A percentile compares a stretch with the other conserved stretches of the same genome.
These are phyloP conservation scores for Leptinotarsa defecta DNA, from an alignment of 1,140 invertebrate species.

Conservation along the genomic window DNA sequence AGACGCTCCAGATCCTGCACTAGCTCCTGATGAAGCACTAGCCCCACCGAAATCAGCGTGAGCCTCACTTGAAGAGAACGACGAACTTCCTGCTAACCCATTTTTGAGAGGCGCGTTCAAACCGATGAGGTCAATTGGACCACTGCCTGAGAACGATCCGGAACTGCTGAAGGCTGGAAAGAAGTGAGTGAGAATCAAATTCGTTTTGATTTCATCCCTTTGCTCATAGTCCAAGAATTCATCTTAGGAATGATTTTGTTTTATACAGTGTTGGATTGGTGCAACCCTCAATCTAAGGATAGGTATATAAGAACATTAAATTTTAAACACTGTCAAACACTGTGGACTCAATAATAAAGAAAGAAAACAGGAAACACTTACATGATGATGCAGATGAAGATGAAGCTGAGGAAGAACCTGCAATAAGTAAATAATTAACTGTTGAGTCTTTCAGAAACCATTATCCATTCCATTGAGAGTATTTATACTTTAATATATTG, in stretches of 20 bases:
- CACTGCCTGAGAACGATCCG: constrained; percentile 1
- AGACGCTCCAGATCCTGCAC: neutral
- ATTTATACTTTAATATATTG: too few species aligned
- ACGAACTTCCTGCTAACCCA: constrained; percentile 6
- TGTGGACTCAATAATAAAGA: too few species aligned
- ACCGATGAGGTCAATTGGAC: neutral
- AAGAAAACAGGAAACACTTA: neutral
- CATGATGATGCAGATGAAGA: neutral
- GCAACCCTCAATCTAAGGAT: too few species aligned
- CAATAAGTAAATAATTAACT: neutral
- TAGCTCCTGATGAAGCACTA: neutral
- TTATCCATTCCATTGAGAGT: too few species aligned
- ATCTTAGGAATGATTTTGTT: too few species aligned
- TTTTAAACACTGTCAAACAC: too few species aligned
- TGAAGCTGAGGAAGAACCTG: neutral
- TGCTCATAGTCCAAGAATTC: too few species aligned
- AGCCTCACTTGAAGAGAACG: neutral
- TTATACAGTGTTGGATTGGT: too few species aligned
- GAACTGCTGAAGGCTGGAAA: constrained; percentile 14
- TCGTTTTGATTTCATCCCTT: too few species aligned
- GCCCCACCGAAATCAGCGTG: neutral
- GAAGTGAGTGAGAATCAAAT: too few species aligned
- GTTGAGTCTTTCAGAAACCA: too few species aligned
- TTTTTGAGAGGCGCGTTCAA: neutral
- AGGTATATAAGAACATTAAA: too few species aligned